Evolutionary conservation across 2,113 vertebrate genomes (phyloP).

Genomic region (Oreochromis spilurus): DNA sequence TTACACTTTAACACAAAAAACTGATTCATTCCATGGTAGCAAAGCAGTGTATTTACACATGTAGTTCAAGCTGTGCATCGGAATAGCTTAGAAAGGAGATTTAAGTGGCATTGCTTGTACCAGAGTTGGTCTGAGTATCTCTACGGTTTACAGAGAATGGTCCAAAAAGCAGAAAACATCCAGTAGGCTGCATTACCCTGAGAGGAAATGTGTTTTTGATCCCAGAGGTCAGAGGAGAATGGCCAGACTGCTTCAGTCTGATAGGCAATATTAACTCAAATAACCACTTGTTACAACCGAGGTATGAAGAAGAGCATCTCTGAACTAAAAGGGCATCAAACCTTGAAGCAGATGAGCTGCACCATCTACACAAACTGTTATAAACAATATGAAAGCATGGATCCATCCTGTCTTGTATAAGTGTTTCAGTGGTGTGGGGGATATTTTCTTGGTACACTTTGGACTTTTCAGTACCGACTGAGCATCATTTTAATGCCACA

Average conservation of each 20-base stretch:
- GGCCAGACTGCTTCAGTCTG: not conserved
- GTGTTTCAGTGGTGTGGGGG: not conserved
- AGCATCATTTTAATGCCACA: not conserved
- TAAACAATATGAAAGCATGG: not conserved
- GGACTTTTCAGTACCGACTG: not conserved
- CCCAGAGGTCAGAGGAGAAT: not conserved
- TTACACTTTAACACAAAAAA: not conserved
- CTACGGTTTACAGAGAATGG: not conserved
- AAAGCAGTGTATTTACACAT: not conserved
- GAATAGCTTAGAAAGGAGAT: not conserved
- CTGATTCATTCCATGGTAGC: not conserved
- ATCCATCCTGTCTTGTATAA: not conserved
- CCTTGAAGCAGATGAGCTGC: not conserved
- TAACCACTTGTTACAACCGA: not conserved
- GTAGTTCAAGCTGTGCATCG: not conserved
- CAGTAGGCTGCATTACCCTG: not conserved
- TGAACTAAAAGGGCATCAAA: not conserved
- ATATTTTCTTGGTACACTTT: not conserved
- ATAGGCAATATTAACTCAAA: not conserved
- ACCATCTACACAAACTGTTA: not conserved
- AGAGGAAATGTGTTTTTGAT: not conserved
- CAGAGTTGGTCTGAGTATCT: not conserved
- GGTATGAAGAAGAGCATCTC: not conserved
- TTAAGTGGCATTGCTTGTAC: not conserved
- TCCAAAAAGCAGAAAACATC: not conserved